phyloP scores from a whole-genome alignment of 2,888 invertebrate genomes.

The Andricus curvator region DNA sequence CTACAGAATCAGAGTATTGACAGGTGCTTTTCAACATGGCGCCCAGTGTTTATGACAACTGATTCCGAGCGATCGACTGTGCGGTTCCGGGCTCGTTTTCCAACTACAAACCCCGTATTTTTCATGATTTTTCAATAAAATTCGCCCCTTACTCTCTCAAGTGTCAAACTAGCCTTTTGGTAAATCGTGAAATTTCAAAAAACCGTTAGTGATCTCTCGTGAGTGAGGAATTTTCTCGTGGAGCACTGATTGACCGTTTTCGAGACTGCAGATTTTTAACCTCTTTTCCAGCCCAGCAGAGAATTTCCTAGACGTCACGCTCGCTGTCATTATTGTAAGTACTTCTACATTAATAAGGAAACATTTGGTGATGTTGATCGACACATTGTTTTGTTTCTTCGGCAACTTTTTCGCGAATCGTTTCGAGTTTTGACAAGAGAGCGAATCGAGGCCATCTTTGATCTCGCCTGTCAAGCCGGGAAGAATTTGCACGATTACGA shows the following conservation, averaged over 20 bases:
- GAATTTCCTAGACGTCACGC: conserved; percentile 43
- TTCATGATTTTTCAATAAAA: conserved; percentile 37
- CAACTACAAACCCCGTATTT: conserved; percentile 3
- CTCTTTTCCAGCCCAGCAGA: neutral
- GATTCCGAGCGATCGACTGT: conserved; percentile 66
- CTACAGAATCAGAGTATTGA: conserved; percentile 63
- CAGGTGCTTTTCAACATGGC: conserved; percentile 73
- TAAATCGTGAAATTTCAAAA: neutral
- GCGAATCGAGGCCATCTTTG: conserved; percentile 65
- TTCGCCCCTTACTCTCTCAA: neutral
- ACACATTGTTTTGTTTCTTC: neutral
- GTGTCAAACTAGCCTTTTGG: neutral
- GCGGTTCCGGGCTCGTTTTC: conserved; percentile 54
- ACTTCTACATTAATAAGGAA: neutral
- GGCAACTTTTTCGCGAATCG: neutral
- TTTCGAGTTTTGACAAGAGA: conserved; percentile 52
- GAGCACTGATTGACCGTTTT: conserved; percentile 11
- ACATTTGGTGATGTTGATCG: neutral
- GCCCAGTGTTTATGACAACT: conserved; percentile 77
- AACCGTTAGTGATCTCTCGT: neutral
- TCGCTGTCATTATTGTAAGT: conserved; percentile 51
- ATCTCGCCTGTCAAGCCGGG: conserved; percentile 55
- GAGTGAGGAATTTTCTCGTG: neutral
- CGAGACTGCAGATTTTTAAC: neutral
- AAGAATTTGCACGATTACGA: conserved; percentile 52